Conservation (phyloP, 2,888 invertebrate genomes). For the Drosophila formosana region DNA sequence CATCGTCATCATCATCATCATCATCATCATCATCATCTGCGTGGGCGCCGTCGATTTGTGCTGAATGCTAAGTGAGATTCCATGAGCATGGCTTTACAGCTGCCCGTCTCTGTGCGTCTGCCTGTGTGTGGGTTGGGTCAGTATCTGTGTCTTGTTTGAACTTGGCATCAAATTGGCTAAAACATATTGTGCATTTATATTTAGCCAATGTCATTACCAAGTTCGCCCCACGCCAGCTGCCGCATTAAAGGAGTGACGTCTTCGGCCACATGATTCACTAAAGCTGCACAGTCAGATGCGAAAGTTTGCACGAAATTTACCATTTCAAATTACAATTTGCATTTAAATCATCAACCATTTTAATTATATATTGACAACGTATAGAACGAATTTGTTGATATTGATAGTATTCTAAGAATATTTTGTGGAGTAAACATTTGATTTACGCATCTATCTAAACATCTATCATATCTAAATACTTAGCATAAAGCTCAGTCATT, state of each 20-base stretch:
- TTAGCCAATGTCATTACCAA: conserved; percentile 61
- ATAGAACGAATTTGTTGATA: no score
- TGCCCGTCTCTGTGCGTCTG: conserved; percentile 4
- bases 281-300: background rate
- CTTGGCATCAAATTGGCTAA: conserved; percentile 64
- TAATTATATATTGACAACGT: no score
- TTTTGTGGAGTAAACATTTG: no score
- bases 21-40: conserved; percentile 31
- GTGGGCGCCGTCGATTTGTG: conserved; percentile 49
- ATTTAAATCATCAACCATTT: no score
- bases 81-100: conserved; percentile 21
- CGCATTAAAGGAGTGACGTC: conserved; percentile 2
- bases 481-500: no score
- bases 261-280: background rate
- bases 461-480: no score
- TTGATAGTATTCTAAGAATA: no score
- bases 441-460: no score
- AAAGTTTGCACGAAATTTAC: no score
- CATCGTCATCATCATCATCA: conserved; percentile 43
- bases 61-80: conserved; percentile 61
- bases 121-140: conserved; percentile 44
- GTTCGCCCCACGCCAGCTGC: conserved; percentile 43
- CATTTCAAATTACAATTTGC: no score
- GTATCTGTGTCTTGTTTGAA: conserved; percentile 55
- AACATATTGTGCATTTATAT: conserved; percentile 63